These are phyloP conservation scores for Tachycineta bicolor DNA, from an alignment of 2,113 vertebrate species.

Conservation along the genomic window DNA sequence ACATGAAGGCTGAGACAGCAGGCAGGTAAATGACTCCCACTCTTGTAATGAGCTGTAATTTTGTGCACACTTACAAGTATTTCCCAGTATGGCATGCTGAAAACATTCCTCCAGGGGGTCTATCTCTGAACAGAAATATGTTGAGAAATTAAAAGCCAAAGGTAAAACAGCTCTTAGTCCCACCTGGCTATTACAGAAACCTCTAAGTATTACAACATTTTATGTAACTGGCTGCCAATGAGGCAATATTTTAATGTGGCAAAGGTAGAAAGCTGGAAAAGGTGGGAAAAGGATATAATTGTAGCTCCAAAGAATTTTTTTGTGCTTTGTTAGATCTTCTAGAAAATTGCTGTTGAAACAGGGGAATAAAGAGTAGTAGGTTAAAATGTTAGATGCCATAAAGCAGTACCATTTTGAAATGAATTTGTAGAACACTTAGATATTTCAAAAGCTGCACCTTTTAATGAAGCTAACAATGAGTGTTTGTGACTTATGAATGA, in stretches of 20 bases:
- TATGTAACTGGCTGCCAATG: neutral
- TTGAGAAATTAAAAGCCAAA: conserved; percentile 17
- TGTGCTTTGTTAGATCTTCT: neutral
- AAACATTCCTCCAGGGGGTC: neutral
- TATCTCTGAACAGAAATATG: neutral
- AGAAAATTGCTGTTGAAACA: neutral
- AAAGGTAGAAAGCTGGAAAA: neutral
- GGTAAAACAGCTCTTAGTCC: neutral
- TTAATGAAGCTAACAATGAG: neutral
- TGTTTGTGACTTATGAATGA: neutral
- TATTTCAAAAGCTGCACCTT: neutral
- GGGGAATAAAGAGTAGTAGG: neutral
- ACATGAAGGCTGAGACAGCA: conserved; percentile 4
- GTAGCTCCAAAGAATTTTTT: neutral
- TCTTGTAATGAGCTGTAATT: conserved; percentile 53
- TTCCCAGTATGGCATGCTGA: neutral
- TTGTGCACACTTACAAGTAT: neutral
- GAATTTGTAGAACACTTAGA: neutral
- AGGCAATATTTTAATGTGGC: neutral
- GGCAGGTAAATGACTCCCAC: conserved; percentile 32
- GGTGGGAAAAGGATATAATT: neutral
- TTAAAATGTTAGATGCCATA: neutral
- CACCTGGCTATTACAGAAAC: neutral
- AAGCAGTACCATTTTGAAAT: neutral
- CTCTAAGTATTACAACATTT: neutral